A percentile compares a stretch with the other conserved stretches of the same genome.
Evolutionary conservation across 2,888 invertebrate species (phyloP).

Genomic region (Bugulina stolonifera): DNA sequence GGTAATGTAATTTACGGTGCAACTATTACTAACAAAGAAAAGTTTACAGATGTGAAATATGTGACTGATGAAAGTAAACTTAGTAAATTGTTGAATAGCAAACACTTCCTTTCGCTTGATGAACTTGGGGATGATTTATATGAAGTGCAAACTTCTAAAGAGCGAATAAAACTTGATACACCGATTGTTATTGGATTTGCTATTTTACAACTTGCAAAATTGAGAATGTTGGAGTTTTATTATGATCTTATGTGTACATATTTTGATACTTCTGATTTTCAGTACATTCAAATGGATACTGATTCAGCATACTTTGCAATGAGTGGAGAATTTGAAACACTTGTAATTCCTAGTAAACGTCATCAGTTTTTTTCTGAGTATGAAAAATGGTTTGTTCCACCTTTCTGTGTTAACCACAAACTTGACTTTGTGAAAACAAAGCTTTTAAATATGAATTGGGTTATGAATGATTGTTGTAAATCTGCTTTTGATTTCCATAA

Average conservation of each 20-base stretch:
- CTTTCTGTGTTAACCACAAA: neutral
- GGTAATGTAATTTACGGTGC: neutral
- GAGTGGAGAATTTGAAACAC: neutral
- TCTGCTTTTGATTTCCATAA: neutral
- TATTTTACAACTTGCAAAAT: neutral
- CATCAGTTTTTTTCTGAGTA: neutral
- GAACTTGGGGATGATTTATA: neutral
- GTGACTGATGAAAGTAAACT: neutral
- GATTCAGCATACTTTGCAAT: neutral
- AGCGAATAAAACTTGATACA: neutral
- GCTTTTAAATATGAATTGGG: neutral
- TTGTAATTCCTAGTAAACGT: neutral
- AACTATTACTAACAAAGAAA: neutral
- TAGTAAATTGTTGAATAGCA: neutral
- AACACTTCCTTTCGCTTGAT: neutral
- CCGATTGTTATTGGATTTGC: neutral
- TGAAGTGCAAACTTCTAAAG: neutral
- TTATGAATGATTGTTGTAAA: neutral
- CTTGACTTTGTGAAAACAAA: neutral
- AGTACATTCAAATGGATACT: constrained; percentile 7
- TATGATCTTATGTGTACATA: neutral
- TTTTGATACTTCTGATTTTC: neutral
- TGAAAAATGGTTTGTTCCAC: neutral
- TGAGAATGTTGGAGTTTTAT: neutral
- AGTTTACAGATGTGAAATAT: neutral